Conservation (phyloP, 23 tunicate species). For the Trididemnum miniatum region DNA sequence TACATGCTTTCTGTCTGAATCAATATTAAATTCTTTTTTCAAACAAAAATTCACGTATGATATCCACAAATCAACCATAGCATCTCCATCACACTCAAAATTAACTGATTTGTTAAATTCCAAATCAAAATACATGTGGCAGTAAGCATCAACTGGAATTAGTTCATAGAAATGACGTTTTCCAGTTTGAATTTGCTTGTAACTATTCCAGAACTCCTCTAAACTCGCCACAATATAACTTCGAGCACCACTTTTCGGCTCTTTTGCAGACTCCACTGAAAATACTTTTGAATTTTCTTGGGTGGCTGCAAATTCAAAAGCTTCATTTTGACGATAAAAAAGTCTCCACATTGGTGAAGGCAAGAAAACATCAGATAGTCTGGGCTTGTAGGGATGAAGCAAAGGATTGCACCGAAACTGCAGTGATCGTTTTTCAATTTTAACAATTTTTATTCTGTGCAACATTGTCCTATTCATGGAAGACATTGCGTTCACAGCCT, state of each 20-base stretch:
- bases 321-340: conserved; percentile 61
- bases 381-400: conserved; percentile 44
- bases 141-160: conserved; percentile 50
- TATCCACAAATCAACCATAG: conserved; percentile 50
- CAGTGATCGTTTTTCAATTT: conserved; percentile 36
- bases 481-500: too few species aligned
- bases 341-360: conserved; percentile 65
- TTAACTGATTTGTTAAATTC: conserved; percentile 63
- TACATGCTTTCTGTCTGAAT: conserved; percentile 33
- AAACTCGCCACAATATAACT: conserved; percentile 56
- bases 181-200: conserved; percentile 25
- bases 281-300: conserved; percentile 39
- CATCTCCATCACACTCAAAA: conserved; percentile 19
- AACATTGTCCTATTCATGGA: too few species aligned
- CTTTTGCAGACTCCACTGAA: conserved; percentile 40
- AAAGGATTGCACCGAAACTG: conserved; percentile 49
- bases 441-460: too few species aligned
- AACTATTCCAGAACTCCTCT: conserved; percentile 88
- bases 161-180: conserved; percentile 85
- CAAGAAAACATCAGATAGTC: conserved; percentile 35
- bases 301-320: conserved; percentile 48
- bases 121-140: conserved; percentile 90
- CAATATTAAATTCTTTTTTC: conserved; percentile 29
- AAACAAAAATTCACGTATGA: conserved; percentile 27
- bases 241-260: conserved; percentile 44